These are phyloP conservation scores for Sinosuthora webbiana DNA, from an alignment of 2,113 vertebrate species.

Conservation along the genomic window DNA sequence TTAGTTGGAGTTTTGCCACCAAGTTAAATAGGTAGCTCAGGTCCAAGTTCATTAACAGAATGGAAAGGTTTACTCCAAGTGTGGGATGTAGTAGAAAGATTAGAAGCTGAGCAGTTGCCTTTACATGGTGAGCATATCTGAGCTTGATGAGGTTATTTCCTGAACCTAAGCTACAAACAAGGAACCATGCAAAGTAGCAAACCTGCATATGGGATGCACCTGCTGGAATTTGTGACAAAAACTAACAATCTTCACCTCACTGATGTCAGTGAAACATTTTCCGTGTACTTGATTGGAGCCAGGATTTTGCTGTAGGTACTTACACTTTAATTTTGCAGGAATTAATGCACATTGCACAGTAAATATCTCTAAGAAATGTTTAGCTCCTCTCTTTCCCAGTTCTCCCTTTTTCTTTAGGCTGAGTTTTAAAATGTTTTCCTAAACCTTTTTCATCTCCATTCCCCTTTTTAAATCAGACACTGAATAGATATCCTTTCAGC, in stretches of 20 bases:
- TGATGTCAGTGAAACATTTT: not conserved
- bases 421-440: not conserved
- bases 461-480: not conserved
- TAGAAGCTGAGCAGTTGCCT: not conserved
- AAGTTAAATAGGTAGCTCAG: not conserved
- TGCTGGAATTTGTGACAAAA: conserved; percentile 8
- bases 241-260: not conserved
- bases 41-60: not conserved
- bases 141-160: conserved; percentile 27
- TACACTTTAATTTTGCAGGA: not conserved
- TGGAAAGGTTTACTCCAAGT: conserved; percentile 7
- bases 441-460: not conserved
- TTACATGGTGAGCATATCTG: not conserved
- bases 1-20: conserved; percentile 6
- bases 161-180: conserved; percentile 4
- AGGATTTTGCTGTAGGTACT: not conserved
- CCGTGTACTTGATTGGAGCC: not conserved
- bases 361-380: not conserved
- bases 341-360: not conserved
- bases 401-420: not conserved
- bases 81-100: not conserved
- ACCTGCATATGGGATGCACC: not conserved
- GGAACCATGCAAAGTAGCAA: not conserved
- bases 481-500: not conserved
- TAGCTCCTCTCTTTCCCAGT: not conserved